Evolutionary conservation across 2,113 vertebrate genomes (phyloP).

Genomic region (Aphelocoma coerulescens): DNA sequence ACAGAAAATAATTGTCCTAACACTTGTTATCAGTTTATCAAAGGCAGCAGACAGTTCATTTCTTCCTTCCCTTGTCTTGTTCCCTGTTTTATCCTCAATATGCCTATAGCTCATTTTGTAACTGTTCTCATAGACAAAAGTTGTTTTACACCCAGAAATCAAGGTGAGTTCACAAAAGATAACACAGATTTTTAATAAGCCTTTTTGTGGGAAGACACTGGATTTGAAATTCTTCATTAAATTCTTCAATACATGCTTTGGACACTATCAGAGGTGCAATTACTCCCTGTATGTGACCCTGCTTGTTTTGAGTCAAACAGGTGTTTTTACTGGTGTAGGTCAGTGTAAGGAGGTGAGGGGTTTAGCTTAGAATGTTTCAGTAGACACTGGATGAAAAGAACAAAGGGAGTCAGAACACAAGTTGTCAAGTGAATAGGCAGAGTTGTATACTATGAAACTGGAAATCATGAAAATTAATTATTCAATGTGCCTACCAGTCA

Average conservation of each 20-base stretch:
- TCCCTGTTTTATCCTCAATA: background rate
- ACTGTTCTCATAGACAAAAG: background rate
- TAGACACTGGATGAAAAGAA: background rate
- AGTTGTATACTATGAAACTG: background rate
- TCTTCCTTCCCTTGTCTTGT: background rate
- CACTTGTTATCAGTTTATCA: background rate
- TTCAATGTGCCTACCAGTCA: background rate
- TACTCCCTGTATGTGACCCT: conserved; percentile 5
- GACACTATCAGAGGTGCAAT: conserved; percentile 13
- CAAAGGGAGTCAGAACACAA: conserved; percentile 14
- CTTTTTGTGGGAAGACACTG: conserved; percentile 47
- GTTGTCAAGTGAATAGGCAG: background rate
- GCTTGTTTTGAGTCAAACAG: conserved; percentile 5
- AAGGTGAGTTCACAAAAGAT: background rate
- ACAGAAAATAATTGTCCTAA: background rate
- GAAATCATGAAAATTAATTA: conserved; percentile 45
- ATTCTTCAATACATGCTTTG: conserved; percentile 50
- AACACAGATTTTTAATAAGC: conserved; percentile 42
- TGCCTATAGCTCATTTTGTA: background rate
- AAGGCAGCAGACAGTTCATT: background rate
- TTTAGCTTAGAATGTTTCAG: background rate
- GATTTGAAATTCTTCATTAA: conserved; percentile 64
- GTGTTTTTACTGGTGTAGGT: background rate
- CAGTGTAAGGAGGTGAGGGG: background rate
- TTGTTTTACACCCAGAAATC: background rate